Conservation (phyloP, 2,888 invertebrate species). For the Dione vanillae region DNA sequence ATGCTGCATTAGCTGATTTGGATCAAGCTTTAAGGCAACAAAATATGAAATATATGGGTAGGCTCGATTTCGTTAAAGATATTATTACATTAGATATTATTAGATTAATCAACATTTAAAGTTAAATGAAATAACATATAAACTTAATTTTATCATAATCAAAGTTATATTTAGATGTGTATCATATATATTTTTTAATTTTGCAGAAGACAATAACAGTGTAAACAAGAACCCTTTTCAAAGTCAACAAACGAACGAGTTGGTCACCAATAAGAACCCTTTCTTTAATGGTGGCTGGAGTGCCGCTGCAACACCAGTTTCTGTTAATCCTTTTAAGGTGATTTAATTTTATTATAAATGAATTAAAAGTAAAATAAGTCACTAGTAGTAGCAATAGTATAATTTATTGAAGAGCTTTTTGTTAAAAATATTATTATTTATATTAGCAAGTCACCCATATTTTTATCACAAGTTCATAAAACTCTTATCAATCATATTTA, state of each 20-base stretch:
- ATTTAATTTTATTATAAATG: no score
- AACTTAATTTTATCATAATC: neutral
- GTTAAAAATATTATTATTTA: no score
- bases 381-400: no score
- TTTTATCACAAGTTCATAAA: constrained; percentile 53
- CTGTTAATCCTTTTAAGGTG: constrained; percentile 79
- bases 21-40: constrained; percentile 89
- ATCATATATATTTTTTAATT: neutral
- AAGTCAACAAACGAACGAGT: constrained; percentile 72
- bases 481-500: constrained; percentile 51
- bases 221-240: constrained; percentile 80
- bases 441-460: constrained; percentile 28
- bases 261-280: constrained; percentile 76
- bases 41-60: constrained; percentile 79
- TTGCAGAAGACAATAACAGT: constrained; percentile 71
- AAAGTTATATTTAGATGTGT: neutral
- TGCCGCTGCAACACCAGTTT: constrained; percentile 59
- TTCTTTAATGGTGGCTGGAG: constrained; percentile 79
- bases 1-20: constrained; percentile 97
- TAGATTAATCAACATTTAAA: no score
- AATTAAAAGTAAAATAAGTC: no score
- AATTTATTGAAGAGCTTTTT: no score
- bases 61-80: constrained; percentile 42
- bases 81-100: no score
- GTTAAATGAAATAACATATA: neutral